Base-by-base conservation (phyloP, 2,797 vertebrate genomes). In the Enteromius unitaeniatus region DNA sequence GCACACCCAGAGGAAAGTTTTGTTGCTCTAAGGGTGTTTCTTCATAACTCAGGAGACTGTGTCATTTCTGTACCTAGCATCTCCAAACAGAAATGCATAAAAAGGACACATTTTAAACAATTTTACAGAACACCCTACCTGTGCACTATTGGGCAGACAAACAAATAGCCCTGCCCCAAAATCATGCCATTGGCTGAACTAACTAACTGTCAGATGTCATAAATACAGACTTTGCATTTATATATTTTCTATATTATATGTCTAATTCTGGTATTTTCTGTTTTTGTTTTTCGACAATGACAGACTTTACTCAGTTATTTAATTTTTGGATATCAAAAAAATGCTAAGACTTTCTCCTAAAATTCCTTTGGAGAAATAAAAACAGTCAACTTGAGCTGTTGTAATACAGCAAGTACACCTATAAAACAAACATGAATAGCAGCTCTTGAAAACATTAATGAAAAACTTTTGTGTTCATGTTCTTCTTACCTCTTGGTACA, bases 1-100 rank as follows among this genome's bases (percentile, higher is more conserved):
- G 53, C 21, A 51, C 15, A 64, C 74, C 49, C 78, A 80, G 65
- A 55, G 69, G 53, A 64, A 74, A 49, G 69, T 51, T 81, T 73
- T 14, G n/a, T 58, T 60, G 17, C 53, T 6, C 21, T 13, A 37
- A 23, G 14, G 42, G 37, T 19, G 9, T 17, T 73, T 40, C 60
- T 73, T 73, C 8, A 13, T 70, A 81, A 70, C 78, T 81, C 53
- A 17, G 37, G 28, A 23, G 17, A 53, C 49, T 74, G 2, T 74
- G 51, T 75, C 0, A 14, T 58, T 75, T 75, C 17, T 51, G 17
- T 11, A 3, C 3, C 58, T 42, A 40, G n/a, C 23, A 14, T 80
- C 49, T 55, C 11, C 3, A 34, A 34, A 55, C 14, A 17, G 6
- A 34, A 60, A 28, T 28, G 51, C 17, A 28, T 60, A n/a, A 31